These are phyloP conservation scores for Ichneumoninae sp. DNA, from an alignment of 2,888 invertebrate species.

Conservation along the genomic window DNA sequence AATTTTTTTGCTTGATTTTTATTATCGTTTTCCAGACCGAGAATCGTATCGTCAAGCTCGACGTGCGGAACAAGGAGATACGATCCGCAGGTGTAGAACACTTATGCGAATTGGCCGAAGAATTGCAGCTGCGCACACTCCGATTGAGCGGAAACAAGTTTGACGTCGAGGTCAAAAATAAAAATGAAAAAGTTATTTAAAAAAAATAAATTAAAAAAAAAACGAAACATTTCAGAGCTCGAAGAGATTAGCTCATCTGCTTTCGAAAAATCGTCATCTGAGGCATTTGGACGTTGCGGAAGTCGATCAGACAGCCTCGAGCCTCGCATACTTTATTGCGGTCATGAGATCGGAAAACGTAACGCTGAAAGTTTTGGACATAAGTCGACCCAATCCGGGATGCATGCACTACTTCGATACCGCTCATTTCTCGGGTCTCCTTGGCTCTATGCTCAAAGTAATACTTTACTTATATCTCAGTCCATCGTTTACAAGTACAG, in stretches of 20 bases:
- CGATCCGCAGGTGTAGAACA: conserved; percentile 83
- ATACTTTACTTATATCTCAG: neutral
- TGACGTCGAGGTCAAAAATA: conserved; percentile 83
- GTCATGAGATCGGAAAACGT: conserved; percentile 83
- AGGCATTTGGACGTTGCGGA: conserved; percentile 86
- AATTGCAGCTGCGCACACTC: conserved; percentile 85
- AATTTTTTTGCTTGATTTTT: conserved; percentile 81
- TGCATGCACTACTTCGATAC: conserved; percentile 75
- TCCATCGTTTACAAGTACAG: too few species aligned
- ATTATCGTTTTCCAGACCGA: conserved; percentile 83
- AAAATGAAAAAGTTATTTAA: neutral
- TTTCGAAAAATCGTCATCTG: conserved; percentile 84
- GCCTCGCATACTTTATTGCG: conserved; percentile 85
- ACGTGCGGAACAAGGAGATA: conserved; percentile 87
- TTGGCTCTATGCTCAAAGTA: conserved; percentile 82
- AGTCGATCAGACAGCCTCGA: conserved; percentile 86
- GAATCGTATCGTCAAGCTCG: conserved; percentile 85
- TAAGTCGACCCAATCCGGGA: conserved; percentile 83
- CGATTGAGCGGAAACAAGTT: conserved; percentile 87
- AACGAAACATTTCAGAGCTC: conserved; percentile 83
- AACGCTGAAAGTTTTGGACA: conserved; percentile 81
- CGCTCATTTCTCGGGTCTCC: conserved; percentile 76
- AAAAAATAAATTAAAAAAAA: too few species aligned
- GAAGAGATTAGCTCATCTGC: conserved; percentile 85
- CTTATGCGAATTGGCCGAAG: conserved; percentile 71